Percentiles rank a stretch among this genome's conserved stretches.
phyloP scores from a whole-genome alignment of 2,888 invertebrate genomes.

The Euzetes globulus region DNA sequence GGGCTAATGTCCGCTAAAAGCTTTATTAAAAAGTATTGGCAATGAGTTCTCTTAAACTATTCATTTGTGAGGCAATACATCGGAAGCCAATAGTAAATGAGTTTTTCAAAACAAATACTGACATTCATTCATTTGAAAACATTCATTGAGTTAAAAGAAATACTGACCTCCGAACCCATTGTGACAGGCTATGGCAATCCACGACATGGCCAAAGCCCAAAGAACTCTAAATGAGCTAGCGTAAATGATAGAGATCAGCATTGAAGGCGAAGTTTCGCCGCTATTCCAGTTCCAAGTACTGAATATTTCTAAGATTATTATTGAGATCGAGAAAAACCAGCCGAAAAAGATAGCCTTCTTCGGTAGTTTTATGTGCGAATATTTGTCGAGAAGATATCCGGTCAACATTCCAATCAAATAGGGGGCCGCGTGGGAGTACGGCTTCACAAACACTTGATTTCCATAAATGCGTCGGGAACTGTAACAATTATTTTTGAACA shows the following conservation, averaged over 20 bases:
- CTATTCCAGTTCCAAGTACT: conserved; percentile 28
- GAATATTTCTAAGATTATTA: conserved; percentile 10
- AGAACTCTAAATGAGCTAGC: conserved; percentile 1
- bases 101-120: not conserved
- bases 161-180: conserved; percentile 20
- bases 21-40: no score
- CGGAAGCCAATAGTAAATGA: no score
- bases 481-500: no score
- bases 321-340: not conserved
- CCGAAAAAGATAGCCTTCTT: not conserved
- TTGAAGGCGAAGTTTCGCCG: not conserved
- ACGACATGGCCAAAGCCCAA: conserved; percentile 31
- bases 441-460: conserved; percentile 13
- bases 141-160: not conserved
- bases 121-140: not conserved
- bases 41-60: no score
- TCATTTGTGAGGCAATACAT: no score
- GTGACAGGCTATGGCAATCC: conserved; percentile 25
- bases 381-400: conserved; percentile 35
- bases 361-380: conserved; percentile 6
- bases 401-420: conserved; percentile 39
- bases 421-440: conserved; percentile 40
- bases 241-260: not conserved
- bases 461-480: conserved; percentile 22
- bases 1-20: no score